Percentiles rank a stretch among this genome's conserved stretches.
Evolutionary conservation across 1,140 invertebrate genomes (phyloP).

Genomic region (Eufriesea mexicana): DNA sequence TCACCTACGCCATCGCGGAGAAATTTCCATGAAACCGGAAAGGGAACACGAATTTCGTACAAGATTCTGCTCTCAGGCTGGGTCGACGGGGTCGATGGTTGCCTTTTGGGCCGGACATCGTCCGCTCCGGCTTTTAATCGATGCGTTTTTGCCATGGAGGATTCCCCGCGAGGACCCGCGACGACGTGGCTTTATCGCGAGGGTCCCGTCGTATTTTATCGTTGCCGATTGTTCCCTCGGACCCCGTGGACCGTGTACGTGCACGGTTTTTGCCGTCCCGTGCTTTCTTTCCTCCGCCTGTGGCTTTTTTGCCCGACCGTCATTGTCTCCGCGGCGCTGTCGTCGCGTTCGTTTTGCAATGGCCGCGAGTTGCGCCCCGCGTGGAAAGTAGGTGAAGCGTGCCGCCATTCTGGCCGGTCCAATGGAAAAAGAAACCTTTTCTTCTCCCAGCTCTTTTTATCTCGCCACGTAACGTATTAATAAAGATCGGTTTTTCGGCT

Average conservation of each 20-base stretch:
- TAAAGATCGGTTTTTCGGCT: background rate
- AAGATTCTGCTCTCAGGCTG: constrained; percentile 79
- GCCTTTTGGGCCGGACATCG: constrained; percentile 68
- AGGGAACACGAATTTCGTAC: constrained; percentile 68
- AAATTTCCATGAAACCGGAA: background rate
- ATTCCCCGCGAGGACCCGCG: constrained; percentile 59
- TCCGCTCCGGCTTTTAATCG: constrained; percentile 76
- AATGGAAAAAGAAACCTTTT: background rate
- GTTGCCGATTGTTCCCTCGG: constrained; percentile 72
- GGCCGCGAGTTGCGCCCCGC: background rate
- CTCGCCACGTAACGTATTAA: background rate
- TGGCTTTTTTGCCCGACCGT: background rate
- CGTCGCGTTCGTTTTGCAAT: background rate
- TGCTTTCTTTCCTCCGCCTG: constrained; percentile 37
- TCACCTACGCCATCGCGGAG: background rate
- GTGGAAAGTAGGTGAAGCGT: constrained; percentile 19
- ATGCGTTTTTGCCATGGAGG: constrained; percentile 74
- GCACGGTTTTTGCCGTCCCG: constrained; percentile 53
- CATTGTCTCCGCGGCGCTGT: background rate
- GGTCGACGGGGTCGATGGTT: constrained; percentile 78
- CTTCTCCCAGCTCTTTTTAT: background rate
- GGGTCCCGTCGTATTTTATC: constrained; percentile 70
- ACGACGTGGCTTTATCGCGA: constrained; percentile 45
- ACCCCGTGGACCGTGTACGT: background rate
- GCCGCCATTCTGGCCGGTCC: background rate